A percentile compares a stretch with the other conserved stretches of the same genome.
Conservation (phyloP, 2,797 vertebrate genomes). For the Hyperoplus lanceolatus region DNA sequence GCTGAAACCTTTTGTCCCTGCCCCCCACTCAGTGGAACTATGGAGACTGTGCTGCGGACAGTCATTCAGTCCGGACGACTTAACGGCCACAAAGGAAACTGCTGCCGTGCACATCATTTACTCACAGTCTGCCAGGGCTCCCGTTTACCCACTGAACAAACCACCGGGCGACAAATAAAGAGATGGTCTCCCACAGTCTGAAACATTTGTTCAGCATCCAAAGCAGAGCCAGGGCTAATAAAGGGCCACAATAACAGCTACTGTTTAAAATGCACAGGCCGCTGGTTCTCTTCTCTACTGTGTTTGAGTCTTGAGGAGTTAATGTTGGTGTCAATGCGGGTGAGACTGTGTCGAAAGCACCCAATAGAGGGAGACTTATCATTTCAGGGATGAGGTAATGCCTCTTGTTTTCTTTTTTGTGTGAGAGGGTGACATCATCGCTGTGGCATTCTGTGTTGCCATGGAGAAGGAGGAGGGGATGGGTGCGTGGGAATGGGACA, state of each 20-base stretch:
- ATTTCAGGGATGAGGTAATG: constrained; percentile 73
- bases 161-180: constrained; percentile 46
- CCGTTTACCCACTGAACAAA: constrained; percentile 63
- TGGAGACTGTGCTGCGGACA: constrained; percentile 56
- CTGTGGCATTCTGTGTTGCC: constrained; percentile 74
- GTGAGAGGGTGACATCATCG: constrained; percentile 78
- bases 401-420: constrained; percentile 44
- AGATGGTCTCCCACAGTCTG: constrained; percentile 41
- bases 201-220: constrained; percentile 38
- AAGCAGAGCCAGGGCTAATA: constrained; percentile 32
- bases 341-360: constrained; percentile 45
- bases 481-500: constrained; percentile 44
- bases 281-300: neutral
- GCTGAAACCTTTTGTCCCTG: constrained; percentile 61
- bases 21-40: constrained; percentile 57
- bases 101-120: constrained; percentile 63
- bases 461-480: constrained; percentile 45
- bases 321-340: constrained; percentile 49
- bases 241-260: constrained; percentile 16
- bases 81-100: constrained; percentile 79
- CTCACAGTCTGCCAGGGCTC: constrained; percentile 49
- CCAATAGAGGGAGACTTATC: constrained; percentile 43
- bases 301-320: constrained; percentile 36
- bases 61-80: constrained; percentile 59
- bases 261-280: constrained; percentile 50